Percentiles rank a stretch among this genome's conserved stretches.
These are phyloP conservation scores for Chelmon rostratus DNA, from an alignment of 2,797 vertebrate species.

Conservation along the genomic window DNA sequence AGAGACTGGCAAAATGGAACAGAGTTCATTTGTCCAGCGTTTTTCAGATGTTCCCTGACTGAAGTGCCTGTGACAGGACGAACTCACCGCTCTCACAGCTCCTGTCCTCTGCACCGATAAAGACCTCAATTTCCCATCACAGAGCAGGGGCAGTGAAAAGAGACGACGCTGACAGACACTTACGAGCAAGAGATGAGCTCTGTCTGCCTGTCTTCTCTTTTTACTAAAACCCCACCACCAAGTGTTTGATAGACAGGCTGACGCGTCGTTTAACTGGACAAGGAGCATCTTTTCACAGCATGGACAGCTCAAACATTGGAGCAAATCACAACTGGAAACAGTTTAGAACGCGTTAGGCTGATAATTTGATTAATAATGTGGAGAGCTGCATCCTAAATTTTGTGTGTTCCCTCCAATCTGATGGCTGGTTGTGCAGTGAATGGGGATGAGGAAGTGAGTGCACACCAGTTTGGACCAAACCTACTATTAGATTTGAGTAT, in stretches of 20 bases:
- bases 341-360: neutral
- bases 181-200: conserved; percentile 14
- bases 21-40: neutral
- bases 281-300: neutral
- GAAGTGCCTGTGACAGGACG: conserved; percentile 13
- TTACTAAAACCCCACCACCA: neutral
- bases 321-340: neutral
- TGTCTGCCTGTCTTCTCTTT: neutral
- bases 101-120: conserved; percentile 35
- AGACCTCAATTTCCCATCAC: conserved; percentile 39
- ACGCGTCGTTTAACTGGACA: neutral
- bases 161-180: conserved; percentile 24
- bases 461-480: conserved; percentile 8
- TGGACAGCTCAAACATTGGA: neutral
- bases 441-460: neutral
- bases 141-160: conserved; percentile 30
- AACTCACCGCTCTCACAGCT: neutral
- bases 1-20: neutral
- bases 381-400: neutral
- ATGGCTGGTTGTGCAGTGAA: neutral
- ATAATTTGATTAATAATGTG: neutral
- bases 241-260: neutral
- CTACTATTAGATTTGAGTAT: conserved; percentile 58
- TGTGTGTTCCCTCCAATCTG: neutral
- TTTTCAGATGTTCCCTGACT: conserved; percentile 8